Evolutionary conservation across 2,113 vertebrate genomes (phyloP).

Genomic region (Amphiprion ocellaris): DNA sequence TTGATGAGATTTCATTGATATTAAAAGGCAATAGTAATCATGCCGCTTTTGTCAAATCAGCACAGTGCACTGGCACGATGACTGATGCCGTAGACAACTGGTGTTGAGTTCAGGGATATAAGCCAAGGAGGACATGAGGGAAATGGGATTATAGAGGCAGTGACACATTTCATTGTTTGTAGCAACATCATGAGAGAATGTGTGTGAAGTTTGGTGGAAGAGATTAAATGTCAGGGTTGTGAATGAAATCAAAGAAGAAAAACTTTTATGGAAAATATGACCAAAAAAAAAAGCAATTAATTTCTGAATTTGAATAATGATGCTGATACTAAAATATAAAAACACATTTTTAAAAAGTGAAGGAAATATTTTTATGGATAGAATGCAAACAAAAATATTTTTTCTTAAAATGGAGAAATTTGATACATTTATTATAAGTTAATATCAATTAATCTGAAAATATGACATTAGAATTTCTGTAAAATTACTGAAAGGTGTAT

Average conservation of each 20-base stretch:
- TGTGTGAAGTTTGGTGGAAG: conserved; percentile 18
- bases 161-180: conserved; percentile 14
- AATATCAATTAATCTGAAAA: neutral
- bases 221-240: neutral
- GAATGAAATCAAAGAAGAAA: neutral
- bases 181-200: conserved; percentile 25
- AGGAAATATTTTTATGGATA: too few relatives aligned
- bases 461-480: neutral
- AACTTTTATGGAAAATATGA: neutral
- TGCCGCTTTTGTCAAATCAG: conserved; percentile 68
- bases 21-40: conserved; percentile 76
- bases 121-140: conserved; percentile 19
- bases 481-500: neutral
- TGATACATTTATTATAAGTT: too few relatives aligned
- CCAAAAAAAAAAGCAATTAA: neutral
- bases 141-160: conserved; percentile 11
- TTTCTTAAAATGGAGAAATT: too few relatives aligned
- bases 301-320: neutral
- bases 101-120: conserved; percentile 55
- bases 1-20: conserved; percentile 78
- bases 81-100: conserved; percentile 73
- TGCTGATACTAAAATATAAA: too few relatives aligned
- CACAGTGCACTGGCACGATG: conserved; percentile 50
- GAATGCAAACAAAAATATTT: too few relatives aligned
- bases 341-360: too few relatives aligned